Base-by-base conservation (phyloP, 2,113 vertebrate genomes). In the Aleadryas rufinucha region DNA sequence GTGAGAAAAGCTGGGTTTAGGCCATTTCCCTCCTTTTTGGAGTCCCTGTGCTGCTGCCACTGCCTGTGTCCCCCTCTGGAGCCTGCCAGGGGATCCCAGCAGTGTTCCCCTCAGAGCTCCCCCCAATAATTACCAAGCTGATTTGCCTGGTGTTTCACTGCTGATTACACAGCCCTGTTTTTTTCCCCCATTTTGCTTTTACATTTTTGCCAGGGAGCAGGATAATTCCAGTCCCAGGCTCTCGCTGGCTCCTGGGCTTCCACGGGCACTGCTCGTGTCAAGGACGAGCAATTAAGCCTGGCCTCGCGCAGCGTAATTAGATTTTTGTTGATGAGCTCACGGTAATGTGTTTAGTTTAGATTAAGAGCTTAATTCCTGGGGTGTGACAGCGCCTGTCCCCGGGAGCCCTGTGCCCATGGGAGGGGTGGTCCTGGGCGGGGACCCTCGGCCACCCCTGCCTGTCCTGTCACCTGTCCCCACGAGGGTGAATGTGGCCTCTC, bases 271-370 rank as follows among this genome's bases (percentile, higher is more conserved):
- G 84, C 79, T 95, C 47, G 31, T 95, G 97, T 97, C 97, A 96
- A 96, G 97, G 97, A 97, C 97, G 84, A 93, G 97, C 97, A 97
- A 97, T 98, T 97, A 97, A 94, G 96, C 94, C 28, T 26, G 90
- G 96, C 97, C 97, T 95, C 60, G 39, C 76, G 44, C 96, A 42
- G 94, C 24, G 44, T 98, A 97, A 98, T 97, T 94, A 97, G 97
- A 93, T 97, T 97, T 96, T 87, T 89, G 96, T 92, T 94, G 97
- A 97, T 96, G 97, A 97, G 97, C 97, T 95, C 66, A 37, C 77
- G 72, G 56, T 91, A 90, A 95, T 59, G 95, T 83, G 89, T 97
- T 96, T 83, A 92, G 97, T 80, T 71, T 23, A 72, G 96, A 96
- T 96, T 54, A 95, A 90, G 75, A 59, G 95, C 77, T 87, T 79